Percentiles rank a stretch among this genome's conserved stretches.
Evolutionary conservation across 2,888 invertebrate species (phyloP).

Genomic region (Nephrotoma appendiculata): DNA sequence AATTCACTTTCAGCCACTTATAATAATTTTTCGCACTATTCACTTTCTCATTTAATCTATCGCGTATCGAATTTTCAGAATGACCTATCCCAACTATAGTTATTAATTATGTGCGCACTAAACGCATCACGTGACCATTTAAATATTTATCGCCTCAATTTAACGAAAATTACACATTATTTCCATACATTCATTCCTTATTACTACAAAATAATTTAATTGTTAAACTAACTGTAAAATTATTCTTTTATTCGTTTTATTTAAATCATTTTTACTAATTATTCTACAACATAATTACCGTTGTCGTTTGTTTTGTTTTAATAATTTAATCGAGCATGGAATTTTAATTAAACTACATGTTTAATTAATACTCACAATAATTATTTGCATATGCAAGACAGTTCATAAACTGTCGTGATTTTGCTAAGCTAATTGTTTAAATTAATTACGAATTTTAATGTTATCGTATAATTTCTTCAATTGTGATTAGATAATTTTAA

Average conservation of each 20-base stretch:
- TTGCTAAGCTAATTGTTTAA: neutral
- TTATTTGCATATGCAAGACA: neutral
- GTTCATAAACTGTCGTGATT: neutral
- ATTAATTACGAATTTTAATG: neutral
- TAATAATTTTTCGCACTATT: too few relatives aligned
- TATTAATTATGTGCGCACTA: neutral
- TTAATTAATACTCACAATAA: neutral
- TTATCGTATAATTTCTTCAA: neutral
- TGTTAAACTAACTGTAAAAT: neutral
- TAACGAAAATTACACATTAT: neutral
- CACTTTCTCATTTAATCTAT: too few relatives aligned
- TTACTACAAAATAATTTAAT: neutral
- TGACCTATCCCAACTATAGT: neutral
- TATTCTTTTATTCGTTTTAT: neutral
- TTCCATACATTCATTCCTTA: neutral
- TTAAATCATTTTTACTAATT: neutral
- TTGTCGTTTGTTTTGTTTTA: neutral
- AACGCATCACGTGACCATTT: neutral
- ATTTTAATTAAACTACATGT: neutral
- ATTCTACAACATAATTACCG: neutral
- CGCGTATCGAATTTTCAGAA: too few relatives aligned
- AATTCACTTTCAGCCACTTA: too few relatives aligned
- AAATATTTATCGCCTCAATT: neutral
- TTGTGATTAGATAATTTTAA: neutral
- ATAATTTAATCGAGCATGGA: neutral